Percentiles rank a stretch among this genome's conserved stretches.
phyloP scores from a whole-genome alignment of 1,140 invertebrate genomes.

The Gryllus bimaculatus region DNA sequence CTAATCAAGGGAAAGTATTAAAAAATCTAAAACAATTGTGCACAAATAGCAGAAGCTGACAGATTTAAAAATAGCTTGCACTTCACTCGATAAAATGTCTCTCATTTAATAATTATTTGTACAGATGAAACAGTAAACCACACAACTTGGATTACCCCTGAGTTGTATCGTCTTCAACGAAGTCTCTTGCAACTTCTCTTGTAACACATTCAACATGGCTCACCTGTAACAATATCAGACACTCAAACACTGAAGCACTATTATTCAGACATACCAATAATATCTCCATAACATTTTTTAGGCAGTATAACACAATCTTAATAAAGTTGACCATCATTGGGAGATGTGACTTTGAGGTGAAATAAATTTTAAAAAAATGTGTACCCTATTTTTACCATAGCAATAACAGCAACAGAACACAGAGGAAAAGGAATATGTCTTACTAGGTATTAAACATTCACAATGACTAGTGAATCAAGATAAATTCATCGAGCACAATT shows the following conservation, averaged over 20 bases:
- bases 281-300: background rate
- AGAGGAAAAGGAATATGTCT: no score
- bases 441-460: no score
- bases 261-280: background rate
- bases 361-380: background rate
- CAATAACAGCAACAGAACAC: no score
- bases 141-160: slow-evolving; percentile 53
- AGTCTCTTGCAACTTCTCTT: slow-evolving; percentile 91
- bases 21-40: background rate
- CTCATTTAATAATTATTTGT: background rate
- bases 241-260: background rate
- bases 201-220: slow-evolving; percentile 84
- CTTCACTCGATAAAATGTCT: background rate
- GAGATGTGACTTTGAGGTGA: background rate
- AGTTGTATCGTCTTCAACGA: slow-evolving; percentile 95
- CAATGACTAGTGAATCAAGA: no score
- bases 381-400: background rate
- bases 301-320: background rate
- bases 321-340: background rate
- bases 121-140: slow-evolving; percentile 1
- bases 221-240: slow-evolving; percentile 35
- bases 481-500: no score
- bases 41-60: background rate
- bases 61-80: background rate
- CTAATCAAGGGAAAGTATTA: background rate